These are phyloP conservation scores for Globicephala melas DNA, from an alignment of 2,113 vertebrate genomes.

Conservation along the genomic window DNA sequence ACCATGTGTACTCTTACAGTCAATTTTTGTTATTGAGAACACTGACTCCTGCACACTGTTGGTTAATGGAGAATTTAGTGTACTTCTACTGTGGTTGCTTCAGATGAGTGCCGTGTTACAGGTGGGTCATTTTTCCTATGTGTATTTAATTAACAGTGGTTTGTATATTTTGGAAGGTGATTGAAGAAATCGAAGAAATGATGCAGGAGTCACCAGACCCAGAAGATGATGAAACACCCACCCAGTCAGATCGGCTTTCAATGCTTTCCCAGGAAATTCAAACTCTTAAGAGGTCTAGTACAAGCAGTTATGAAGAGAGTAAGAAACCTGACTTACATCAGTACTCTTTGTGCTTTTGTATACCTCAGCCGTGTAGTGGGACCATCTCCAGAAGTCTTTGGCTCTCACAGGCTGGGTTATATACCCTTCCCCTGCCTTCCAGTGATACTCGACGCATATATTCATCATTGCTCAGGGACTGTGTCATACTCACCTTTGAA, in stretches of 20 bases:
- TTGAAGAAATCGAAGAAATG: conserved; percentile 98
- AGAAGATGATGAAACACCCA: conserved; percentile 91
- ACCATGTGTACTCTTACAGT: background rate
- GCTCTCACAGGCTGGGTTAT: background rate
- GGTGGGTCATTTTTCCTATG: accelerated
- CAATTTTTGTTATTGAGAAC: background rate
- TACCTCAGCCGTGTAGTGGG: accelerated
- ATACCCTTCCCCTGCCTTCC: accelerated
- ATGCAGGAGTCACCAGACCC: conserved; percentile 98
- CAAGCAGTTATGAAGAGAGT: conserved; percentile 93
- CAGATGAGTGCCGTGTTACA: background rate
- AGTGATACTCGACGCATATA: background rate
- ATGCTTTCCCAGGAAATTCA: conserved; percentile 93
- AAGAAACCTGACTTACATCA: conserved; percentile 74
- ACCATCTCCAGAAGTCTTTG: background rate
- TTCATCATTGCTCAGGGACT: background rate
- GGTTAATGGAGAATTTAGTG: background rate
- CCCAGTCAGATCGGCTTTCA: conserved; percentile 90
- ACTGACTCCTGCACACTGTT: background rate
- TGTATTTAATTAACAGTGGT: background rate
- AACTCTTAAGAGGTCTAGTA: conserved; percentile 88
- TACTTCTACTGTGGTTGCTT: background rate
- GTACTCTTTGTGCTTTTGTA: background rate
- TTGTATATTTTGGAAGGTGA: conserved; percentile 85
- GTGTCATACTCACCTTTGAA: background rate